A percentile compares a stretch with the other conserved stretches of the same genome.
Evolutionary conservation across 2,797 vertebrate species (phyloP).

Genomic region (Heteromormyrus szaboi): DNA sequence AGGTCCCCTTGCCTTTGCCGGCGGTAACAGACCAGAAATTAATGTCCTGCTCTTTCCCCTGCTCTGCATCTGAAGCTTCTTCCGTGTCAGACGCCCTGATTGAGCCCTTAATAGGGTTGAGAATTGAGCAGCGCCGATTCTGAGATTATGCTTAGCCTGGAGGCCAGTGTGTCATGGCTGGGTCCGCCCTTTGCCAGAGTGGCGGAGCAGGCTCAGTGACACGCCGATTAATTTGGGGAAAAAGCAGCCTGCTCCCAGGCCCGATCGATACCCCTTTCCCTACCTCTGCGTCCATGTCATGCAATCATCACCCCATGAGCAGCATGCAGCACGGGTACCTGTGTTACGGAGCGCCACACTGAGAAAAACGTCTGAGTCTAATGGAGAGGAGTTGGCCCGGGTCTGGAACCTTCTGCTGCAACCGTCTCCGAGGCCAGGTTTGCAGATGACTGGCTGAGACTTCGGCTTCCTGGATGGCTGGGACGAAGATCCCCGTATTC

Average conservation of each 20-base stretch:
- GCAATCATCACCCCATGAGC: slow-evolving; percentile 46
- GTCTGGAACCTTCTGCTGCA: background rate
- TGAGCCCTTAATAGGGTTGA: slow-evolving; percentile 13
- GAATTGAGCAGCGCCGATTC: slow-evolving; percentile 5
- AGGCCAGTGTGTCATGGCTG: background rate
- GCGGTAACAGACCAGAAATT: background rate
- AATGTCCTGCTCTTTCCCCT: background rate
- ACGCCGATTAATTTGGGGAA: slow-evolving; percentile 28
- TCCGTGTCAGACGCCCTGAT: background rate
- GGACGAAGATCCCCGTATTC: background rate
- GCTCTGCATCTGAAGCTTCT: background rate
- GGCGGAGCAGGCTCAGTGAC: background rate
- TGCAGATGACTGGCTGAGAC: background rate
- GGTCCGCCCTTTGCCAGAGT: background rate
- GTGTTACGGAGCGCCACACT: background rate
- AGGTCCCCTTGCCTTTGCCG: background rate
- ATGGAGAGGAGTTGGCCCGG: background rate
- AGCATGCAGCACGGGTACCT: slow-evolving; percentile 9
- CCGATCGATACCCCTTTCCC: slow-evolving; percentile 49
- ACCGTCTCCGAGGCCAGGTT: background rate
- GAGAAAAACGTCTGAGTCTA: background rate
- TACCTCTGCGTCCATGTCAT: slow-evolving; percentile 44
- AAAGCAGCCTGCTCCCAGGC: slow-evolving; percentile 36
- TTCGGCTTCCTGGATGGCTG: background rate
- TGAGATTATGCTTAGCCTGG: background rate